These are phyloP conservation scores for Atta cephalotes DNA, from an alignment of 1,140 invertebrate species.

Conservation along the genomic window DNA sequence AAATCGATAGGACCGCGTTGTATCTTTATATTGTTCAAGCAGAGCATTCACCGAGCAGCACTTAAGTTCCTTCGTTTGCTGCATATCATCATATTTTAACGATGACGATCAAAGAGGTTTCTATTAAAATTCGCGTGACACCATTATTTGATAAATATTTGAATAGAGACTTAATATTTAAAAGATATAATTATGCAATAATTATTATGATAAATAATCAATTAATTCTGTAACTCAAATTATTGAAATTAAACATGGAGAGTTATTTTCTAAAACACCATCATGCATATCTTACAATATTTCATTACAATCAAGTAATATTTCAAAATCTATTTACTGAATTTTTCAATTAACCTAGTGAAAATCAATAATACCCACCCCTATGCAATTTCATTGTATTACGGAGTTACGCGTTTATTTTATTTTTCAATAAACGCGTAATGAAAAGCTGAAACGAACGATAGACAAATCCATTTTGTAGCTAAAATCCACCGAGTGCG, in stretches of 20 bases:
- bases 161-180: background rate
- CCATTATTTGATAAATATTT: constrained; percentile 5
- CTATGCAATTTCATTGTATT: constrained; percentile 27
- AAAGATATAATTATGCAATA: background rate
- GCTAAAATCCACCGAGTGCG: constrained; percentile 6
- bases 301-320: constrained; percentile 41
- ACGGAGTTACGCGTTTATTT: constrained; percentile 38
- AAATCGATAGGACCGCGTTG: constrained; percentile 32
- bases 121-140: background rate
- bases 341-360: constrained; percentile 55
- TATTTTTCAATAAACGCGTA: constrained; percentile 52
- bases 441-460: constrained; percentile 46
- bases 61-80: constrained; percentile 12
- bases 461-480: constrained; percentile 41
- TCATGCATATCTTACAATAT: background rate
- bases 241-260: constrained; percentile 18
- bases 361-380: constrained; percentile 23
- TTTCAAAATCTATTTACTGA: constrained; percentile 42
- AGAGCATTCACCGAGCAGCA: background rate
- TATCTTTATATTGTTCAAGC: constrained; percentile 39
- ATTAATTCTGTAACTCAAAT: background rate
- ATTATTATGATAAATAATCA: background rate
- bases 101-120: background rate
- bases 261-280: background rate
- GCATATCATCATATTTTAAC: constrained; percentile 13